Conservation (phyloP, 2,888 invertebrate genomes). For the Phalangium opilio region DNA sequence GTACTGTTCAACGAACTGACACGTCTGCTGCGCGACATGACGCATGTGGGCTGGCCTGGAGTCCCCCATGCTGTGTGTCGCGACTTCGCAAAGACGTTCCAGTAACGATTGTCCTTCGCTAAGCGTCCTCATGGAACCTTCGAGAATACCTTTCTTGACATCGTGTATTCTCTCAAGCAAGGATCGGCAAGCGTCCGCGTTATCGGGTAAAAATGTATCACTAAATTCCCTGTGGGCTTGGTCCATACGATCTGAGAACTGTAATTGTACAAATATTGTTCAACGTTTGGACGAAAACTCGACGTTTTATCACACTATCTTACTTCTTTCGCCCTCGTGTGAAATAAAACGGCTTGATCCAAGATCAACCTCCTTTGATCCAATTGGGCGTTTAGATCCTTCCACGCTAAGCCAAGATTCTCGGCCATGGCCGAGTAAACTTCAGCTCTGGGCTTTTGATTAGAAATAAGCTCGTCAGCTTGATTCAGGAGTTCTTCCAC, state of each 20-base stretch:
- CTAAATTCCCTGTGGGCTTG: constrained; percentile 51
- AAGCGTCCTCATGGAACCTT: constrained; percentile 59
- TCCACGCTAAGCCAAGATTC: constrained; percentile 47
- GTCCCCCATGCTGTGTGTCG: constrained; percentile 37
- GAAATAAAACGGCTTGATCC: constrained; percentile 61
- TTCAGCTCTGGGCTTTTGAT: constrained; percentile 50
- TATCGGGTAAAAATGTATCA: constrained; percentile 49
- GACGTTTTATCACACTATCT: too few relatives aligned
- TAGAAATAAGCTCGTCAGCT: constrained; percentile 67
- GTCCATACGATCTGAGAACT: constrained; percentile 51
- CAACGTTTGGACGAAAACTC: constrained; percentile 5
- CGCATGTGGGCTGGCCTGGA: constrained; percentile 18
- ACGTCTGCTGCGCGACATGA: constrained; percentile 25
- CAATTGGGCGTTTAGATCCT: constrained; percentile 60
- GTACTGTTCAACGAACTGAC: constrained; percentile 56
- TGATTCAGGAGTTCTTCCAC: constrained; percentile 70
- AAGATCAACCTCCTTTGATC: constrained; percentile 59
- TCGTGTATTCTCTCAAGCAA: constrained; percentile 55
- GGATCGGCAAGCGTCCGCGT: constrained; percentile 52
- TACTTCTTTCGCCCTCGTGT: constrained; percentile 39
- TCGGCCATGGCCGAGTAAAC: constrained; percentile 81
- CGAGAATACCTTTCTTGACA: constrained; percentile 51
- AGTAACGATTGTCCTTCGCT: constrained; percentile 61
- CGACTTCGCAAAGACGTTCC: constrained; percentile 54
- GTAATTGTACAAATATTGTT: constrained; percentile 20